Evolutionary conservation across 2,888 invertebrate genomes (phyloP).

Genomic region (Rhodophaea formosa): DNA sequence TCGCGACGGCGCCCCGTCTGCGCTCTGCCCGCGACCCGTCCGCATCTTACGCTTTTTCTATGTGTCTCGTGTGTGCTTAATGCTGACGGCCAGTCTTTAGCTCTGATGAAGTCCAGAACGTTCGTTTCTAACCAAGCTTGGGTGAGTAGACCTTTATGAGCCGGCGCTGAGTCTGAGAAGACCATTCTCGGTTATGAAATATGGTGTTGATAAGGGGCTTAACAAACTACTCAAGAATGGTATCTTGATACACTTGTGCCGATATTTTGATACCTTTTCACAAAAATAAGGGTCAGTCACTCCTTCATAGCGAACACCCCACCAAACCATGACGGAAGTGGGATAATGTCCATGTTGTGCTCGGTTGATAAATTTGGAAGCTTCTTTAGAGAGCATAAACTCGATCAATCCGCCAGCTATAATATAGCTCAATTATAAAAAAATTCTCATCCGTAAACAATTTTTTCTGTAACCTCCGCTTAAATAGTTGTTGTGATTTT

Average conservation of each 20-base stretch:
- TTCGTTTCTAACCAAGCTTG: background rate
- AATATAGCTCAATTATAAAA: background rate
- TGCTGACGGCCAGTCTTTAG: slow-evolving; percentile 20
- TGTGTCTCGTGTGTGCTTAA: too few relatives aligned
- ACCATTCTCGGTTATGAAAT: background rate
- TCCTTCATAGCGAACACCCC: background rate
- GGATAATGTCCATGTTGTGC: background rate
- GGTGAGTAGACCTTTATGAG: background rate
- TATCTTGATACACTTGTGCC: background rate
- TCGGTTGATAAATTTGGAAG: background rate
- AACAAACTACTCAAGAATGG: background rate
- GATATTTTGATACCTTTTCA: background rate
- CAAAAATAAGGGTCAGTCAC: background rate
- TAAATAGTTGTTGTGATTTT: background rate
- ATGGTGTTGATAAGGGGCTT: background rate
- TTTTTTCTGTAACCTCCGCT: background rate
- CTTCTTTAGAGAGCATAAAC: background rate
- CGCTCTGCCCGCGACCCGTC: too few relatives aligned
- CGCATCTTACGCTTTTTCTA: too few relatives aligned
- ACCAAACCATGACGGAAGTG: background rate
- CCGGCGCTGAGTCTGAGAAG: background rate
- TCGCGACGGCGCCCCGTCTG: too few relatives aligned
- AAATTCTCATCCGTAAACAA: background rate
- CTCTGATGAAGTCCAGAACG: background rate
- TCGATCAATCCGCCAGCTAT: background rate